Evolutionary conservation across 2,113 vertebrate genomes (phyloP).

Genomic region (Chauna torquata): DNA sequence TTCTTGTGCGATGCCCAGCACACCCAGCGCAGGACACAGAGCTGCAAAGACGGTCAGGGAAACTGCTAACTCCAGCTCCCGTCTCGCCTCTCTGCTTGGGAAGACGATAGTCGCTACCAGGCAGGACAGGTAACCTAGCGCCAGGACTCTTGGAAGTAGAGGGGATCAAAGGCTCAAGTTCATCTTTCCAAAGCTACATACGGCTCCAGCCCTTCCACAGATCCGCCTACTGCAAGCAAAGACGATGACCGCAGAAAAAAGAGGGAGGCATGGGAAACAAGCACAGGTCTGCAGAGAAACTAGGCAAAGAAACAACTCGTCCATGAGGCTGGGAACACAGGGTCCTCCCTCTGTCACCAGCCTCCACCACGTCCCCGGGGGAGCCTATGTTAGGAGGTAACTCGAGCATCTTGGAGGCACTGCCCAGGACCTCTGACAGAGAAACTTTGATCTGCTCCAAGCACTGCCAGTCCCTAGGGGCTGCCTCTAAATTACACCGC

Average conservation of each 20-base stretch:
- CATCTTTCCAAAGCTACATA: background rate
- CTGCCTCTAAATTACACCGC: background rate
- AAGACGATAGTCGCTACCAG: background rate
- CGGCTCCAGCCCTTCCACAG: rapidly evolving
- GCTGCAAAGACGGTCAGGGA: background rate
- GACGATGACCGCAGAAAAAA: background rate
- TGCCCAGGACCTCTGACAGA: background rate
- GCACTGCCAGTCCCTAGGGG: background rate
- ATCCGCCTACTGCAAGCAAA: background rate
- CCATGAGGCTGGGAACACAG: background rate
- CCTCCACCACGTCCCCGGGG: background rate
- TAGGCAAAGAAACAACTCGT: background rate
- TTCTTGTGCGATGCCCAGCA: background rate
- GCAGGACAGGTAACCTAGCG: background rate
- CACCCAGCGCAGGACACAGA: background rate
- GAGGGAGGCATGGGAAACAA: background rate
- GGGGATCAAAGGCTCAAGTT: background rate
- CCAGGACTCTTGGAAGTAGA: background rate
- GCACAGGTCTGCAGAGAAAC: background rate
- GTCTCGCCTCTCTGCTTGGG: background rate
- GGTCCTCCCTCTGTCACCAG: background rate
- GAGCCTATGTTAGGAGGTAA: background rate
- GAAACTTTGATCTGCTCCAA: background rate
- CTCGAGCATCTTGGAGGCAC: background rate
- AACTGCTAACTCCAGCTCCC: background rate